Evolutionary conservation across 2,888 invertebrate species (phyloP).

Genomic region (Seira musarum): DNA sequence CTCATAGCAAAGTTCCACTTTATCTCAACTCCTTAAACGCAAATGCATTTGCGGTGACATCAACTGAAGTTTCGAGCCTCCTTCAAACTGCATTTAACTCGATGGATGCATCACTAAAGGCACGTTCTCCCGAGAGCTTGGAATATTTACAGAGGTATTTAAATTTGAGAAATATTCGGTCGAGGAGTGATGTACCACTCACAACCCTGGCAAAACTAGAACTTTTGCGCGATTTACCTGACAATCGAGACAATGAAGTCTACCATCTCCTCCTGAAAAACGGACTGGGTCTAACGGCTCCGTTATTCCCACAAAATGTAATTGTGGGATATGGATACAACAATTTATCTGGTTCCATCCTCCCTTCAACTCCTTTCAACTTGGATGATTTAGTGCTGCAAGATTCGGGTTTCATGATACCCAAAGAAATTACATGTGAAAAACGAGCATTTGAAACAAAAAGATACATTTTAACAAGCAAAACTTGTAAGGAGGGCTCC

Average conservation of each 20-base stretch:
- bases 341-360: constrained; percentile 25
- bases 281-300: constrained; percentile 28
- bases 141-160: constrained; percentile 47
- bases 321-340: constrained; percentile 45
- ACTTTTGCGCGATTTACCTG: constrained; percentile 32
- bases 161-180: constrained; percentile 29
- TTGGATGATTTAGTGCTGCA: constrained; percentile 8
- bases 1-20: constrained; percentile 30
- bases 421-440: constrained; percentile 27
- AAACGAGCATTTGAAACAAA: too few species aligned
- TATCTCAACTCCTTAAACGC: constrained; percentile 23
- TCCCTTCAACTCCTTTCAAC: constrained; percentile 32
- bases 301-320: constrained; percentile 29
- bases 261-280: constrained; percentile 34
- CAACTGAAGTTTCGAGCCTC: constrained; percentile 29
- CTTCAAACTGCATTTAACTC: constrained; percentile 15
- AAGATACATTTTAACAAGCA: too few species aligned
- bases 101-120: too few species aligned
- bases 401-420: constrained; percentile 44
- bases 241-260: constrained; percentile 34
- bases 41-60: constrained; percentile 3
- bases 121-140: constrained; percentile 37
- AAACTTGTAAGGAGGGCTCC: too few species aligned
- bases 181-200: constrained; percentile 34
- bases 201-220: constrained; percentile 38